Evolutionary conservation across 2,113 vertebrate genomes (phyloP).

Genomic region (Hucho hucho): DNA sequence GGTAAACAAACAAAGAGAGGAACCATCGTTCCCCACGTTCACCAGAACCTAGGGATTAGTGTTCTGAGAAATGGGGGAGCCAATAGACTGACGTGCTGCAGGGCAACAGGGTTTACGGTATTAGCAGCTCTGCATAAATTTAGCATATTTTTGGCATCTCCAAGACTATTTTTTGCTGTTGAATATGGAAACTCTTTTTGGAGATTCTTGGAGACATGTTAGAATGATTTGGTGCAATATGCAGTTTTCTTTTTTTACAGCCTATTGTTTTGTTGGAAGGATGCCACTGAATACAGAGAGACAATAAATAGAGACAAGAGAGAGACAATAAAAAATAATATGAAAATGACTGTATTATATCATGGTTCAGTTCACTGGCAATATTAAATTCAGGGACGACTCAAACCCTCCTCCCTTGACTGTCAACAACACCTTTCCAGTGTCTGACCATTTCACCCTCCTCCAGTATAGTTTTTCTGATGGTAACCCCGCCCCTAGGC

Average conservation of each 20-base stretch:
- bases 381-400: background rate
- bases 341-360: background rate
- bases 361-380: background rate
- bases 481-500: no score
- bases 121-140: constrained; percentile 4
- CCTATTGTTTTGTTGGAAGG: background rate
- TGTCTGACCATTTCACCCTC: background rate
- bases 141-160: background rate
- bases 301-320: background rate
- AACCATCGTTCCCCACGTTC: constrained; percentile 27
- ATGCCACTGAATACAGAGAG: background rate
- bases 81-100: constrained; percentile 15
- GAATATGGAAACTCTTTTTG: background rate
- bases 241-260: background rate
- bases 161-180: background rate
- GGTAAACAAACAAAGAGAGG: constrained; percentile 38
- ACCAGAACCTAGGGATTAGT: constrained; percentile 37
- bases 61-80: background rate
- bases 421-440: background rate
- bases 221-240: no score
- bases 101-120: background rate
- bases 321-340: background rate
- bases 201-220: no score
- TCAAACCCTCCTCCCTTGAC: background rate
- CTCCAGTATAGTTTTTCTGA: no score